Base-by-base conservation (phyloP, 2,888 invertebrate genomes). In the Xiphydria camelus region DNA sequence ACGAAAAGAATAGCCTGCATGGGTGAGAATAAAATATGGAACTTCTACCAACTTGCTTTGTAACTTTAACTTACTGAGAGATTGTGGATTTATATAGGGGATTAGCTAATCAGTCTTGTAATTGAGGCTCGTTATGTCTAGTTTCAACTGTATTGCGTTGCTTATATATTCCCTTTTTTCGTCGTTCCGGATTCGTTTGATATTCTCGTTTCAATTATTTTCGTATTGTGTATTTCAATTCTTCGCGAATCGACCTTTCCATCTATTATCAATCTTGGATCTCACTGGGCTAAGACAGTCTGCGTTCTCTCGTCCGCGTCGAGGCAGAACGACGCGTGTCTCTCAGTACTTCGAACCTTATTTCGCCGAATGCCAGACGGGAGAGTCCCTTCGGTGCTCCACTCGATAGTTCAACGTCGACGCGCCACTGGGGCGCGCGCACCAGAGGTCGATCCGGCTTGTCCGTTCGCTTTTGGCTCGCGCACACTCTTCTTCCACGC, bases 71-170 rank as follows among this genome's bases (percentile, higher is more conserved):
- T 73, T 70, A 69, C 61, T 64, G 63, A 64, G 66, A 68, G 65
- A 70, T 70, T 67, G 70, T 59, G 68, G 65, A 62, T 66, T 68
- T 71, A 70, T 64, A 68, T 63, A 63, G 65, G 68, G 65, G 68
- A 69, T 73, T 72, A 74, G 72, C 74, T 75, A 75, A 72, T 75
- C 75, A 75, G 75, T 75, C 75, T 75, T 75, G 67, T 73, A 68
- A 70, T 73, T 70, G 73, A 74, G 75, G 75, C 73, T 75, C 68
- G 61, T 73, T 69, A 68, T 65, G 61, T 70, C 63, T 69, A 73
- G 59, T 68, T 66, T 68, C 62, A 62, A 66, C 61, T 68, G 64
- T 67, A 62, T 68, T 66, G 66, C 66, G 61, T 70, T 64, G 62
- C 59, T 65, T 59, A 50, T 63, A 55, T 37, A 37, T 37, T 50